Evolutionary conservation across 2,888 invertebrate species (phyloP), one percentile per base, ranked within the genome.

Genomic region (Mimumesa dahlbomi): DNA sequence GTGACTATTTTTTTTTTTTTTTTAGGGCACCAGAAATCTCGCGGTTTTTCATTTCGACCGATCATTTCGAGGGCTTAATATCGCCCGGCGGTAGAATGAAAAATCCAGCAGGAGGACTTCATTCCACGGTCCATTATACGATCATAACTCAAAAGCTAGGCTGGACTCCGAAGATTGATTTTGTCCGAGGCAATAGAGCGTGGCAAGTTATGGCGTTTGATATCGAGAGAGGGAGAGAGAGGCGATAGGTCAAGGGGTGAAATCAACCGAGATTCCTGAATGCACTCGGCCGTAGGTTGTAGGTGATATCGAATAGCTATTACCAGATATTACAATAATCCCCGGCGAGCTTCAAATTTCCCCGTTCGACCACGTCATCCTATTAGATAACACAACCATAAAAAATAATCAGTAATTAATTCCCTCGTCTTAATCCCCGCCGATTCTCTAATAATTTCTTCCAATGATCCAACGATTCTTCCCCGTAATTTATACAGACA

Each of bases 171-270:
- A 19, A 64, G 64, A 72, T 72, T 72, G 72, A 72, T 72, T 59
- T 42, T 65, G 64, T 43, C 63, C 31, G 43, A 25, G 42, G 49
- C 57, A 64, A 57, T 38, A 19, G 52, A 64, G 59, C 76, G 63
- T 63, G 25, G 45, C 48, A 48, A 61, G 67, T 69, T 68, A 71
- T 53, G 79, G 62, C 70, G 66, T 76, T 74, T 77, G 70, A 76
- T 74, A 70, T 53, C 61, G 49, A 43, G 45, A 53, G 58, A 63
- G 25, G 64, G 61, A 69, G 49, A 43, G 45, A 53, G 58, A 63
- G 25, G 64, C 63, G 70, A 75, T 74, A 81, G 79, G 73, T 75
- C 76, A 77, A 73, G 77, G 68, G 72, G 77, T 36, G 48, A 59
- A 66, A 63, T 76, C 62, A 45, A 38, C 36, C 59, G 59, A 57